Evolutionary conservation across 2,797 vertebrate genomes (phyloP).

Genomic region (Urocyon cinereoargenteus): DNA sequence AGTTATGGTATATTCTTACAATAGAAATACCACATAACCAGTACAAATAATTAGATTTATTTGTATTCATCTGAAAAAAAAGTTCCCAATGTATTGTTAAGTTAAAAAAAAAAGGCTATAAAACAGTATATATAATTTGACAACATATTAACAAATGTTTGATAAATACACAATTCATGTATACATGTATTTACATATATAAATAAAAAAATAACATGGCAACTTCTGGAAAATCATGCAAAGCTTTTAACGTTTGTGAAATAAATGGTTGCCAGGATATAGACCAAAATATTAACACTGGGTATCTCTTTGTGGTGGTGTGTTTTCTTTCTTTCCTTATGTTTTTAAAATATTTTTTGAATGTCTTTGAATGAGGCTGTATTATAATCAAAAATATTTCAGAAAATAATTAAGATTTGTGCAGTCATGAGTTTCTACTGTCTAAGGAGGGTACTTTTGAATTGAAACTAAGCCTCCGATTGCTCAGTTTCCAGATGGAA

Average conservation of each 20-base stretch:
- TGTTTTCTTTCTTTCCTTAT: not conserved
- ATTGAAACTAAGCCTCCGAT: not conserved
- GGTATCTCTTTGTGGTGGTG: not conserved
- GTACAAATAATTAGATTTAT: constrained; percentile 19
- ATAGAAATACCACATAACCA: not conserved
- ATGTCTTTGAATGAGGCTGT: not conserved
- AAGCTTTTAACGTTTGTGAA: constrained; percentile 40
- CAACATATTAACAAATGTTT: constrained; percentile 12
- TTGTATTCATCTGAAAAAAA: constrained; percentile 32
- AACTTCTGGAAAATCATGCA: constrained; percentile 18
- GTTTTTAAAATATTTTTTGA: not conserved
- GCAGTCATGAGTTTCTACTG: not conserved
- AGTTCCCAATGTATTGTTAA: not conserved
- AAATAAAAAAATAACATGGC: constrained; percentile 10
- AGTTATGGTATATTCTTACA: not conserved
- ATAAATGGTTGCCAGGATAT: constrained; percentile 10
- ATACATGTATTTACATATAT: not conserved
- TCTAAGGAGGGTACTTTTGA: constrained; percentile 14
- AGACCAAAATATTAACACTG: not conserved
- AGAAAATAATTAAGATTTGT: not conserved
- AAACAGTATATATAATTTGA: constrained; percentile 13
- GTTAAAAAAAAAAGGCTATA: not conserved
- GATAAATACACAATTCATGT: not conserved
- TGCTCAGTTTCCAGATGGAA: not conserved
- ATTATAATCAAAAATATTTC: constrained; percentile 41